These are phyloP conservation scores for Ranitomeya variabilis DNA, from an alignment of 2,113 vertebrate species.

Conservation along the genomic window DNA sequence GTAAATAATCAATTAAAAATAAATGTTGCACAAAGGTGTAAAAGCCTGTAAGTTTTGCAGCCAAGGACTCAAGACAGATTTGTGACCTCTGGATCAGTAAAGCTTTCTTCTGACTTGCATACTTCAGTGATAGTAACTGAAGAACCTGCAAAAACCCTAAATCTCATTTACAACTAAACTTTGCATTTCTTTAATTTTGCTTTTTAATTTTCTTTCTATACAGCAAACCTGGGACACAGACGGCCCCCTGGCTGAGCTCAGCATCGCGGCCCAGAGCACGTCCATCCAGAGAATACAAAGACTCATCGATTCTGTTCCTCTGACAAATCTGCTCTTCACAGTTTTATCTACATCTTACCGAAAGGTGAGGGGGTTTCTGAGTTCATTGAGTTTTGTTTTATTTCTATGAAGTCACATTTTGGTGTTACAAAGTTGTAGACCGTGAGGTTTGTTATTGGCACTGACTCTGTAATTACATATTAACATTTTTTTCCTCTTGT, in stretches of 20 bases:
- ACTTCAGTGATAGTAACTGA: too few species aligned
- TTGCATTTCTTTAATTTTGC: too few species aligned
- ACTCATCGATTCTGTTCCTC: constrained; percentile 93
- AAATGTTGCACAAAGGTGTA: too few species aligned
- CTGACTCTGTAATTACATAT: too few species aligned
- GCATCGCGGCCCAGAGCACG: constrained; percentile 94
- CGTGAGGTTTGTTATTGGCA: not conserved
- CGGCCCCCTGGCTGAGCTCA: constrained; percentile 92
- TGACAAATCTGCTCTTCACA: constrained; percentile 92
- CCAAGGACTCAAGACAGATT: too few species aligned
- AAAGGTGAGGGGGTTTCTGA: constrained; percentile 77
- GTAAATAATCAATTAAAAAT: too few species aligned
- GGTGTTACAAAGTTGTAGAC: too few species aligned
- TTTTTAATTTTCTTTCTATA: not conserved
- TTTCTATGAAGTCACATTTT: not conserved
- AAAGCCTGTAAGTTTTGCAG: too few species aligned
- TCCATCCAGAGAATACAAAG: constrained; percentile 96
- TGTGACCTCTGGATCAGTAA: too few species aligned
- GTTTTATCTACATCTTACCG: constrained; percentile 94
- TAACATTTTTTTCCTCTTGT: not conserved
- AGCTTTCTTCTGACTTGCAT: too few species aligned
- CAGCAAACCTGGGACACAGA: constrained; percentile 88
- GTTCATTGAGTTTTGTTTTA: not conserved
- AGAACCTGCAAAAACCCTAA: too few species aligned
- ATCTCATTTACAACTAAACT: too few species aligned